Conservation (phyloP, 2,888 invertebrate species). For the Diabrotica balteata region DNA sequence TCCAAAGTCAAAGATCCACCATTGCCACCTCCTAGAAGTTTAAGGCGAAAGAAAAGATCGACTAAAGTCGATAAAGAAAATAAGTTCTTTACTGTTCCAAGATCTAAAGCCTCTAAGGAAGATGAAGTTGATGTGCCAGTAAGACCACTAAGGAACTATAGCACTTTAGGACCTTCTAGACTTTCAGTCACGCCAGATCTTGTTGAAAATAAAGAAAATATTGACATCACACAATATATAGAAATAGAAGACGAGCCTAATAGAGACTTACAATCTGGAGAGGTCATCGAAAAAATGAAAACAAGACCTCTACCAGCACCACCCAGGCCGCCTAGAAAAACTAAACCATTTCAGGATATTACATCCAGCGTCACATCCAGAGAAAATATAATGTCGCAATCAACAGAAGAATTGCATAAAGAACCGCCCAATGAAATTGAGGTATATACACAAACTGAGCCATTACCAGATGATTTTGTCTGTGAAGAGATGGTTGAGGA, state of each 20-base stretch:
- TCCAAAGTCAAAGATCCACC: conserved; percentile 60
- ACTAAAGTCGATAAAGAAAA: conserved; percentile 56
- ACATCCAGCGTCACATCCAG: conserved; percentile 53
- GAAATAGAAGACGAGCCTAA: conserved; percentile 67
- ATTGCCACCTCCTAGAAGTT: conserved; percentile 69
- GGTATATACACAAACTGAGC: conserved; percentile 86
- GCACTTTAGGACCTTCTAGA: conserved; percentile 63
- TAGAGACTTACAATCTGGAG: conserved; percentile 76
- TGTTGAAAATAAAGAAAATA: conserved; percentile 60
- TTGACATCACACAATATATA: conserved; percentile 65
- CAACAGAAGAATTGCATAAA: conserved; percentile 35
- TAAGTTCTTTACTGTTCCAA: conserved; percentile 75
- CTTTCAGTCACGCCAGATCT: conserved; percentile 41
- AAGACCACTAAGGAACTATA: conserved; percentile 68
- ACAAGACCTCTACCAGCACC: conserved; percentile 86
- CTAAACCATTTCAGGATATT: conserved; percentile 50
- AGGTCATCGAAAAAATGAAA: conserved; percentile 82
- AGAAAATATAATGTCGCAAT: conserved; percentile 44
- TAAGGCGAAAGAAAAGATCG: conserved; percentile 58
- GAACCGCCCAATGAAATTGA: conserved; percentile 70
- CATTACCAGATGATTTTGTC: conserved; percentile 78
- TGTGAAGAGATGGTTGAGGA: conserved; percentile 64
- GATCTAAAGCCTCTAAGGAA: conserved; percentile 54
- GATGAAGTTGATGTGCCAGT: conserved; percentile 62
- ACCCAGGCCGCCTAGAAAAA: conserved; percentile 77